Base-by-base conservation (phyloP, 2,113 vertebrate genomes). In the Gyps fulvus region DNA sequence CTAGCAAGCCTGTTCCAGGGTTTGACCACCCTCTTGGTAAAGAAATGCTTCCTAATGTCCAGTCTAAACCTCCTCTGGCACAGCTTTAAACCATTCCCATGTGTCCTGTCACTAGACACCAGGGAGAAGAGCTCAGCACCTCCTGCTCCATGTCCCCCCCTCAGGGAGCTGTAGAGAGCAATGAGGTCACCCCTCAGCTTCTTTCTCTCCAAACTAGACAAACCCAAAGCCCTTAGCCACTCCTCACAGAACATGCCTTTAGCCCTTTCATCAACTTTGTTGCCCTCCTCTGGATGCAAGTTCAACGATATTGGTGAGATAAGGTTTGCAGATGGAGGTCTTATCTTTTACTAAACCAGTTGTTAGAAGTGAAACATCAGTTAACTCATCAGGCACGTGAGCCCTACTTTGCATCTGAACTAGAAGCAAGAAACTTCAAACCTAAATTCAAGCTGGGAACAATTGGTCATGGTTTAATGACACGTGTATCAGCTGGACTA, bases 91-190 rank as follows among this genome's bases (percentile, higher is more conserved):
- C 55, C n/a, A 11, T 81, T 85, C 19, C 55, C 34, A 34, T 6
- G 3, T 1, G 2, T 62, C 6, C 16, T 36, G 0, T 34, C 15
- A 3, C 29, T 34, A 34, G 23, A n/a, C 55, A 3, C 27, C 27
- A 47, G 50, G 31, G 18, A 55, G 31, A 27, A 52, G 12, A 42
- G 34, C 2, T 36, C 34, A 42, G 50, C 9, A 23, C 17, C 9
- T 59, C 13, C 20, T 6, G 25, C 34, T 42, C 15, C 55, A 26
- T 2, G 5, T 21, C 26, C 26, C 13, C 18, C 52, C 10, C 36
- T 58, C 36, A 27, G 57, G 57, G 42, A 54, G 77, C 49, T n/a
- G 61, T 7, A 16, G 36, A 19, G 38, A 43, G 31, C 31, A 10
- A 50, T 7, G 22, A 12, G 23, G 36, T 54, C 8, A 0, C 31